Conservation (phyloP, 2,888 invertebrate species). For the Heliconius ismenius region DNA sequence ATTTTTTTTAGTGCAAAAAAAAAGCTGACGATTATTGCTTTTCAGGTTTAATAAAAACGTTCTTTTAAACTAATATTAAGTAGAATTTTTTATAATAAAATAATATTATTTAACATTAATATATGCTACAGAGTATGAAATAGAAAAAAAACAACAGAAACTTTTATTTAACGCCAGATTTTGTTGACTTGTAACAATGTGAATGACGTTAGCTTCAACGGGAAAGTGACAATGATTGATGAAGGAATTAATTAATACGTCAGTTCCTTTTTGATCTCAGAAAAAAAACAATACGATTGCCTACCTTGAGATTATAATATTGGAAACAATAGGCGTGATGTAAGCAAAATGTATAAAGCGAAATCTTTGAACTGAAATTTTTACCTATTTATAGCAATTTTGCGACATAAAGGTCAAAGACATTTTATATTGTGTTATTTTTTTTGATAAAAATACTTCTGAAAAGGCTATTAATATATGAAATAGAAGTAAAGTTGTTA, state of each 20-base stretch:
- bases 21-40: neutral
- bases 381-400: conserved; percentile 4
- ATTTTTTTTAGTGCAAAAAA: too few relatives aligned
- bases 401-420: neutral
- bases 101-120: neutral
- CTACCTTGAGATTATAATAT: conserved; percentile 43
- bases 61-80: neutral
- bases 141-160: conserved; percentile 41
- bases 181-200: conserved; percentile 53
- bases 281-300: conserved; percentile 61
- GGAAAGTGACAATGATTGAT: conserved; percentile 57
- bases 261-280: conserved; percentile 64
- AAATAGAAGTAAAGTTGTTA: neutral
- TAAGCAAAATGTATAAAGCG: conserved; percentile 11
- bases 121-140: conserved; percentile 1
- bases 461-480: neutral
- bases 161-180: conserved; percentile 48
- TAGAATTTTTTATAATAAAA: neutral
- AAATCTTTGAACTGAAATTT: conserved; percentile 1
- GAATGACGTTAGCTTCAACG: conserved; percentile 53
- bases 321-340: conserved; percentile 23
- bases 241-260: conserved; percentile 58
- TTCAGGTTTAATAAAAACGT: neutral
- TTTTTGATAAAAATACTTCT: neutral
- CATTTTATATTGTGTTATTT: neutral